Base-by-base conservation (phyloP, 1,140 invertebrate species). In the Sarcophaga peregrina region DNA sequence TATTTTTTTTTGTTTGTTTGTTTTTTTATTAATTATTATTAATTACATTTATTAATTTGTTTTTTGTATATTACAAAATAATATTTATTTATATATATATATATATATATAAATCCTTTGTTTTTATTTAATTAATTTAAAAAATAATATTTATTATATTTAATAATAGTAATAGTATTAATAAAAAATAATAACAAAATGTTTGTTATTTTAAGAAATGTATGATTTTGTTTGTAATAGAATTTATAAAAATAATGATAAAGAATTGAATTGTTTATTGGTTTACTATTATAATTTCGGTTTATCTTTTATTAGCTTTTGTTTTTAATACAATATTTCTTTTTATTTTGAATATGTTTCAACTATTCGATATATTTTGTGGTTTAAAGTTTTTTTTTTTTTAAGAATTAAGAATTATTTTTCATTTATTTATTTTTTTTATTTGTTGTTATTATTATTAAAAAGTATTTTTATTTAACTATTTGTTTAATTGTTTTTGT, bases 341-440 rank as follows among this genome's bases (percentile, higher is more conserved):
- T 20, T 68, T 68, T 68, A 20, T 68, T 68, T 68, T 68, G 62
- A 68, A 68, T 68, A 68, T 68, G 62, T 68, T 68, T 68, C 25
- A 68, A 25, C 62, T 68, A 68, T 68, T 68, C 62, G 62, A 68
- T 68, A 68, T 20, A 9, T 68, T 17, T 68, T 68, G 62, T 68
- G 25, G 25, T 13, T 68, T 68, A 68, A 1, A 37, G 3, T 68
- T 68, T 52, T 11, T 50, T 68, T 6, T 20, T 15, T 17, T 17
- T 68, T 20, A 68, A 68, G 62, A 68, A 68, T 20, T 20, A 68
- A 68, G 17, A 68, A 13, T 58, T 58, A 15, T 13, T 68, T 68
- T 68, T 25, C 25, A 37, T 37, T n/a, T n/a, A 9, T 68, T 68
- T 68, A 68, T 68, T 11, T 8, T 68, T 68, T 68, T 20, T 62